Evolutionary conservation across 2,797 vertebrate species (phyloP), one percentile per base, ranked within the genome.

Genomic region (Acestrorhynchus altus): DNA sequence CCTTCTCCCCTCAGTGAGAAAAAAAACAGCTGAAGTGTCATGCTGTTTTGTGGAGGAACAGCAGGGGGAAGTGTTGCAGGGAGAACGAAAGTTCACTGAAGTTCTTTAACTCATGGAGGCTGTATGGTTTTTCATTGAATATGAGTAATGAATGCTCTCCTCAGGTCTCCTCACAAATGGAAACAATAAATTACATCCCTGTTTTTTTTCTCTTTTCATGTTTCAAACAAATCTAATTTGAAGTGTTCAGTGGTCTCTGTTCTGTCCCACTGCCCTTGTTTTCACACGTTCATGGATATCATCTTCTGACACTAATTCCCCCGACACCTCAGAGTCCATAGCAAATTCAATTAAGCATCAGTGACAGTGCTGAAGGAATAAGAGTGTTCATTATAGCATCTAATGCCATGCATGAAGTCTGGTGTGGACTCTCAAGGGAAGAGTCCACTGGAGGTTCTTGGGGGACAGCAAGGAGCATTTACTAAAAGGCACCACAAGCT

Each of bases 331-430:
- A 15, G 11, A 61, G 12, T 18, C 26, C 61, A 86, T 71, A 74
- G 64, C 42, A 69, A 81, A 81, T 81, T 85, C 70, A 81, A 73
- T 83, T 79, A 76, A 83, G 79, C 77, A 72, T 77, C 67, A 65
- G 64, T 77, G 79, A 70, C 67, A 79, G 78, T 52, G 56, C n/a
- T 47, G 42, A 56, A 54, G 24, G 47, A 47, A 68, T 40, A 72
- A 57, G 16, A 74, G 65, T 35, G 42, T 54, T 72, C 11, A 12
- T 71, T 78, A 77, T 49, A 57, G 4, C 67, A 57, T 70, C n/a
- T 63, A 77, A 72, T 59, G 60, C 51, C 56, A 52, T 65, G 65
- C 60, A 28, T 39, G n/a, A 78, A 74, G 26, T 44, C 72, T 66
- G 64, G 66, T 54, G 54, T 69, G 64, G 61, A 46, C 63, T 78